Percentiles rank a stretch among this genome's conserved stretches.
These are phyloP conservation scores for Sebastes steindachneri DNA, from an alignment of 2,797 vertebrate genomes.

Conservation along the genomic window DNA sequence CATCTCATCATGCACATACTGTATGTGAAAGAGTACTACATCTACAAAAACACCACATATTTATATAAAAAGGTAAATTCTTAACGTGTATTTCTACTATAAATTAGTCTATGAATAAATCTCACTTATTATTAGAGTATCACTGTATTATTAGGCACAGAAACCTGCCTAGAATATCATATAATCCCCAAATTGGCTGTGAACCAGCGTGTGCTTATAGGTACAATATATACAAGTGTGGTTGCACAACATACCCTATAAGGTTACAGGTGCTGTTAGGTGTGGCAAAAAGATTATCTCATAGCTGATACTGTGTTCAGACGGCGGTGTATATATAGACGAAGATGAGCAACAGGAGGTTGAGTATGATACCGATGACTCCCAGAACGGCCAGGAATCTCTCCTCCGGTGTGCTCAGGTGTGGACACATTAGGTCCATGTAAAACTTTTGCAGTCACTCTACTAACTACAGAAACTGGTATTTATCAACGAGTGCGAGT, in stretches of 20 bases:
- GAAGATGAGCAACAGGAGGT: conserved; percentile 74
- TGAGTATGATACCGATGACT: conserved; percentile 73
- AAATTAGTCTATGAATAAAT: conserved; percentile 5
- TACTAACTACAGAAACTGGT: conserved; percentile 4
- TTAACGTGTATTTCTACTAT: not conserved
- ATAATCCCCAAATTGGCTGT: not conserved
- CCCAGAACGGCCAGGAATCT: conserved; percentile 79
- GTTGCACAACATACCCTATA: not conserved
- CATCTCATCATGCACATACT: conserved; percentile 16
- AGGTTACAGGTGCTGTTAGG: not conserved
- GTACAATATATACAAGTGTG: conserved; percentile 9
- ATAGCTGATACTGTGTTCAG: conserved; percentile 34
- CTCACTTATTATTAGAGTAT: not conserved
- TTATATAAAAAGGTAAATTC: conserved; percentile 1
- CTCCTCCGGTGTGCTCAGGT: conserved; percentile 75
- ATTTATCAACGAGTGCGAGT: not conserved
- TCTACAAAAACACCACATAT: conserved; percentile 36
- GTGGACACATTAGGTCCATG: conserved; percentile 74
- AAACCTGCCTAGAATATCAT: not conserved
- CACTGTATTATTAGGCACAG: not conserved
- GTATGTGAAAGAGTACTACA: not conserved
- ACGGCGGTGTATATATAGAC: conserved; percentile 77
- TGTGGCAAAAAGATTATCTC: not conserved
- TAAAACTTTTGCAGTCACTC: conserved; percentile 15
- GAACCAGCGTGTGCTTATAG: not conserved